Conservation (phyloP, 35 echinoderm and acorn worm genomes). For the Lytechinus pictus region DNA sequence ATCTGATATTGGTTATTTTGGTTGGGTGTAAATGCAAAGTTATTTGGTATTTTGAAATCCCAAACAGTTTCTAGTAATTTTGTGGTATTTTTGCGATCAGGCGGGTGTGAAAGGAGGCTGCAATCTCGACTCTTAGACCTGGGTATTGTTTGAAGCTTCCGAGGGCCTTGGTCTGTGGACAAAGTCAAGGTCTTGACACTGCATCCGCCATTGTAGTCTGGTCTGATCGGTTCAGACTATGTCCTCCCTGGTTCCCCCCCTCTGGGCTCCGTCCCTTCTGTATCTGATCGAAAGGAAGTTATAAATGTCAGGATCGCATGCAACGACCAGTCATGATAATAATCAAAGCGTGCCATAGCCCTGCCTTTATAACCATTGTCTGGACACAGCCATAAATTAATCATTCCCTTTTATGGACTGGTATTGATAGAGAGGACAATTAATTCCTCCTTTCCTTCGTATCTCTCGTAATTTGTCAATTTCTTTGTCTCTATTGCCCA, state of each 20-base stretch:
- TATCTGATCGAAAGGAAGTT: background rate
- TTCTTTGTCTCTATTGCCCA: background rate
- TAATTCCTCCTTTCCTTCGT: slow-evolving; percentile 3
- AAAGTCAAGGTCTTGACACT: background rate
- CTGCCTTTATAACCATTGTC: slow-evolving; percentile 18
- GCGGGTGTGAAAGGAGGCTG: background rate
- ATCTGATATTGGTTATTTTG: too few species aligned
- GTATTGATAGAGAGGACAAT: background rate
- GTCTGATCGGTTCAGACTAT: background rate
- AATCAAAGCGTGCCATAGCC: background rate
- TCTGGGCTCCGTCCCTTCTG: background rate
- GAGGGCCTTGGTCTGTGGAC: background rate
- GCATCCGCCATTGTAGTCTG: background rate
- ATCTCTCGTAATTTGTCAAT: background rate
- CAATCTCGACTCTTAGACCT: background rate
- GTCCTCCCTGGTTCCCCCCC: background rate
- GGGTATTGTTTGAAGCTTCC: background rate
- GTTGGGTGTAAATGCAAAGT: too few species aligned
- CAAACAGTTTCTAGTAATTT: too few species aligned
- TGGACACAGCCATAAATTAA: slow-evolving; percentile 24
- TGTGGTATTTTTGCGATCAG: too few species aligned
- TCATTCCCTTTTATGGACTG: slow-evolving; percentile 18
- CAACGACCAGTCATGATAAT: slow-evolving; percentile 38
- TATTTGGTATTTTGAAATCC: too few species aligned
- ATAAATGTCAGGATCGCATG: slow-evolving; percentile 44